These are phyloP conservation scores for Trachelus iudaicus DNA, from an alignment of 2,888 invertebrate genomes.

Conservation along the genomic window DNA sequence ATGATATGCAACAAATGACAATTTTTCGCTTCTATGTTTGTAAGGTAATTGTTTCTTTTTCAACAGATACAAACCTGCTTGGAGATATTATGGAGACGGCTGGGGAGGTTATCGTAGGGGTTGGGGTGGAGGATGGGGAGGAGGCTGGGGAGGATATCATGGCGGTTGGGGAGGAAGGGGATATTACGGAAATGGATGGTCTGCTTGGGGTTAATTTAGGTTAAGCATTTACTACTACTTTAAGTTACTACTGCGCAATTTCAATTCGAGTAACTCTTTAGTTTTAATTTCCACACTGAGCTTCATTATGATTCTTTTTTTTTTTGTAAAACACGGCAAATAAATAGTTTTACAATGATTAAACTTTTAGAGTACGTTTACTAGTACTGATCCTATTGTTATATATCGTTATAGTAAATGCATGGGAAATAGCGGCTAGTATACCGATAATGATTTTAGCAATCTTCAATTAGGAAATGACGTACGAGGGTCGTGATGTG, in stretches of 20 bases:
- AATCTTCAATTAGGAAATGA: constrained; percentile 3
- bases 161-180: not conserved
- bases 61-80: not conserved
- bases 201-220: not conserved
- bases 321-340: not conserved
- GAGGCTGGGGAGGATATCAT: not conserved
- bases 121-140: not conserved
- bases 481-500: not conserved
- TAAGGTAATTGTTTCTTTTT: not conserved
- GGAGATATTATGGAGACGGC: not conserved
- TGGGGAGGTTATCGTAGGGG: not conserved
- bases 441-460: not conserved
- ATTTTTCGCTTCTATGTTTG: not conserved
- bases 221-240: not conserved
- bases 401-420: not conserved
- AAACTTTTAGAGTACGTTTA: not conserved
- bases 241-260: not conserved
- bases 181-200: not conserved
- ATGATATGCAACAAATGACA: not conserved
- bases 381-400: not conserved
- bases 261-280: not conserved
- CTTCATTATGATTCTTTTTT: not conserved
- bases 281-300: not conserved
- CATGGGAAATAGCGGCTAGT: not conserved
- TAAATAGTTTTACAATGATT: not conserved